Evolutionary conservation across 1,140 invertebrate genomes (phyloP), one percentile per base, ranked within the genome.

Genomic region (Plodia interpunctella): DNA sequence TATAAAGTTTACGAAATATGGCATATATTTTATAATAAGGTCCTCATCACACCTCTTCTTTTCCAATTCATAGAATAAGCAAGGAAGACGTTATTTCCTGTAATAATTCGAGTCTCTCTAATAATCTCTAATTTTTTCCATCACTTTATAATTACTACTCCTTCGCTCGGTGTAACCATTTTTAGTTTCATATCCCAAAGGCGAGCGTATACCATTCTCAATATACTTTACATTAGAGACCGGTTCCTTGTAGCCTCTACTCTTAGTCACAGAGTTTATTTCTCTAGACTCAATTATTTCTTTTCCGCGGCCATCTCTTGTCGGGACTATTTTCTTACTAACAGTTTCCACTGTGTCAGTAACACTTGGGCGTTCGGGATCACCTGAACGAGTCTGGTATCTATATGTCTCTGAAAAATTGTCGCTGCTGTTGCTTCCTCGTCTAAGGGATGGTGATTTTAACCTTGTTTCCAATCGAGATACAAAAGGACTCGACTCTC

Each of bases 401-500:
- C 93, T 89, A 63, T 93, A 93, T 0, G 93, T 94, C 77, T 94
- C 93, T 1, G 93, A 92, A 71, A 92, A 95, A 75, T 94, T 93
- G 57, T 94, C 93, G 68, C 92, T 93, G 65, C 90, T 92, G 63
- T 90, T 90, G 72, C 92, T 93, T 44, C 93, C 92, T 62, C 92
- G 81, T 20, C 92, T 77, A 59, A 82, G 75, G 54, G 81, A 78
- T 17, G 88, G 82, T 4, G 87, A 83, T 66, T 90, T 90, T 55
- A 90, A 62, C 73, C 77, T 75, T 17, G 79, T 73, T 68, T 83
- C 88, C 64, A 90, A 81, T 35, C 89, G 74, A 8, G 89, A 83
- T 52, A 87, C 81, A 55, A 89, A 90, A 0, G 90, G 90, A 71
- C 87, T 87, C 19, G 81, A 76, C 59, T 90, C 90, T 65, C 88